Conservation (phyloP, 2,888 invertebrate genomes). For the Nowickia ferox region DNA sequence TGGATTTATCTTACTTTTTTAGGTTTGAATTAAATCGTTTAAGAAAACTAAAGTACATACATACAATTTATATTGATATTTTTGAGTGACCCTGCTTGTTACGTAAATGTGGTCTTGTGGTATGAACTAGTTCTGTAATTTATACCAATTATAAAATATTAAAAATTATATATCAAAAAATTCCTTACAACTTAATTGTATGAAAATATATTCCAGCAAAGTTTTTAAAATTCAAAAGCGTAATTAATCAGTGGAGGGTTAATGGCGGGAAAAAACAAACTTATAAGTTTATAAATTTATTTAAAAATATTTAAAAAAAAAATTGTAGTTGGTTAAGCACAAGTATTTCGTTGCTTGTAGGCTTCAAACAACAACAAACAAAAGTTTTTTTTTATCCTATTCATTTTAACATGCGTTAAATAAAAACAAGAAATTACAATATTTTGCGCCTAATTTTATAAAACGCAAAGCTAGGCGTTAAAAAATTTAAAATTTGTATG, state of each 20-base stretch:
- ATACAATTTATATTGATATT: slow-evolving; percentile 51
- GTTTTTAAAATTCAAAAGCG: neutral
- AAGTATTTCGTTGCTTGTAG: no score
- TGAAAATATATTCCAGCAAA: slow-evolving; percentile 14
- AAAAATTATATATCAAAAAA: slow-evolving; percentile 29
- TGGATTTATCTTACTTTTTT: slow-evolving; percentile 51
- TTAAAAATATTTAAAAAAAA: no score
- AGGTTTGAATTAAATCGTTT: slow-evolving; percentile 37
- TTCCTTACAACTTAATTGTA: slow-evolving; percentile 11
- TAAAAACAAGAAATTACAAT: no score
- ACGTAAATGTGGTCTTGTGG: slow-evolving; percentile 60
- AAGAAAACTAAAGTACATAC: slow-evolving; percentile 65
- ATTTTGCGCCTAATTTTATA: no score
- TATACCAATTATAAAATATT: slow-evolving; percentile 64
- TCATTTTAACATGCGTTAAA: no score
- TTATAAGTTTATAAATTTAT: no score
- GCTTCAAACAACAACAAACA: no score
- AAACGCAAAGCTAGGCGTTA: no score
- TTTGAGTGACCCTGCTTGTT: slow-evolving; percentile 57
- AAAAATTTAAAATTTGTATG: no score
- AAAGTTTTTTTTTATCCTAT: no score
- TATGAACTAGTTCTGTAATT: slow-evolving; percentile 67
- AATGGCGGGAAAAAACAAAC: neutral
- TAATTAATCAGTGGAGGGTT: neutral
- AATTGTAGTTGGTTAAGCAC: no score